These are phyloP conservation scores for Paradoxurus hermaphroditus DNA, from an alignment of 2,113 vertebrate species.

Conservation along the genomic window DNA sequence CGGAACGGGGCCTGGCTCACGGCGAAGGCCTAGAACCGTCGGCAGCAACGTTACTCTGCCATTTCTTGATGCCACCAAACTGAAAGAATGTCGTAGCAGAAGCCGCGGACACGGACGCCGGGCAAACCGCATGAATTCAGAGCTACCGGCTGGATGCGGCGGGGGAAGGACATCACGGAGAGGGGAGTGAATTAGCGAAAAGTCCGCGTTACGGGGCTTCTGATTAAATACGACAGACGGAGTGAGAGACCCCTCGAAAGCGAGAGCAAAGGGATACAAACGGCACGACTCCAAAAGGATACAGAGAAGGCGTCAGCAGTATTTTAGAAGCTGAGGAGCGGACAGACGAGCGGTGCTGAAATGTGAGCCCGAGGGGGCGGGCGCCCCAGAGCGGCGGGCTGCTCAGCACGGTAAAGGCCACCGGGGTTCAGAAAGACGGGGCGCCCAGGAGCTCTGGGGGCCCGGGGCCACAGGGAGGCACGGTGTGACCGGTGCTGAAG, in stretches of 20 bases:
- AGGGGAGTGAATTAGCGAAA: not conserved
- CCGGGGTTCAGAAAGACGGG: not conserved
- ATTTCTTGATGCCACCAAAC: not conserved
- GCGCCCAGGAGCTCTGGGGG: not conserved
- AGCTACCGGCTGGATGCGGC: not conserved
- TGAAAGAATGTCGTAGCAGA: not conserved
- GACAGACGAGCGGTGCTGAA: conserved; percentile 25
- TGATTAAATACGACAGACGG: conserved; percentile 27
- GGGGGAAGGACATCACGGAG: not conserved
- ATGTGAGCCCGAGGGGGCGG: not conserved
- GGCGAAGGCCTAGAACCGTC: not conserved
- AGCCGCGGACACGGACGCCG: not conserved
- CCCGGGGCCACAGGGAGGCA: not conserved
- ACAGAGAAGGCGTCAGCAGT: conserved; percentile 29
- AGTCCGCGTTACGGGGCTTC: not conserved
- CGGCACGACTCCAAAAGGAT: conserved; percentile 29
- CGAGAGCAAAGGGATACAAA: not conserved
- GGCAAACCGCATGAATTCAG: not conserved
- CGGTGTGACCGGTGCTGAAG: not conserved
- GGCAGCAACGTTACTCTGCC: not conserved
- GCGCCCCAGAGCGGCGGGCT: not conserved
- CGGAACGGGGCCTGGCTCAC: not conserved
- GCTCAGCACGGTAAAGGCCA: not conserved
- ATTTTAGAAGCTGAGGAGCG: conserved; percentile 41
- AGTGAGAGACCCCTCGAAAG: conserved; percentile 18